phyloP scores from a whole-genome alignment of 2,797 vertebrate species.

The Micropoecilia bifurca region DNA sequence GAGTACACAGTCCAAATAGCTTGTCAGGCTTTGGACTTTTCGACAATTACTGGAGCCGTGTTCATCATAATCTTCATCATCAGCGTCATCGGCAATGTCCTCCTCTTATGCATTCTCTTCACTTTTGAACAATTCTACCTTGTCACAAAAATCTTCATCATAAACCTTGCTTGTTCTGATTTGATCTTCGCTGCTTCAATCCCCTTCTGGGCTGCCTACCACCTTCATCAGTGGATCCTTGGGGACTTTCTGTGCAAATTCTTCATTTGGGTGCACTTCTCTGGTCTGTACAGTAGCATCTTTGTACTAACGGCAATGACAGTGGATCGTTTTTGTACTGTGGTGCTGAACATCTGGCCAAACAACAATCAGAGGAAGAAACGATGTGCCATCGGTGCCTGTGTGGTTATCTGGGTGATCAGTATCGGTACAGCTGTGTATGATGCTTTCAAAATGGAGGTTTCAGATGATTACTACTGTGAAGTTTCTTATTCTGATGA shows the following conservation, averaged over 20 bases:
- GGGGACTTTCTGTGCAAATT: constrained; percentile 69
- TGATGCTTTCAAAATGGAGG: constrained; percentile 40
- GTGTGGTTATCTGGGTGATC: constrained; percentile 69
- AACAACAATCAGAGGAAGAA: constrained; percentile 27
- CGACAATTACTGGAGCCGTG: constrained; percentile 21
- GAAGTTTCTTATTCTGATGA: fast-evolving
- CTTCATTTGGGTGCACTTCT: constrained; percentile 38
- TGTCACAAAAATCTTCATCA: constrained; percentile 73
- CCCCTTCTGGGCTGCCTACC: constrained; percentile 70
- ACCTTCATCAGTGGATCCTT: constrained; percentile 71
- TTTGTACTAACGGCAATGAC: constrained; percentile 78
- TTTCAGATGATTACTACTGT: constrained; percentile 9
- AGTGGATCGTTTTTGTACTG: constrained; percentile 71
- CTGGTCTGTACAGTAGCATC: constrained; percentile 72
- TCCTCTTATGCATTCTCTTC: constrained; percentile 64
- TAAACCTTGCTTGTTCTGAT: constrained; percentile 76
- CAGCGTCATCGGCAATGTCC: constrained; percentile 65
- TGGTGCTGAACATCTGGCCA: constrained; percentile 64
- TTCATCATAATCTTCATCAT: constrained; percentile 65
- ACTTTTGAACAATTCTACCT: constrained; percentile 60
- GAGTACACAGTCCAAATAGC: fast-evolving
- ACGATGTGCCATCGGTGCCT: constrained; percentile 37
- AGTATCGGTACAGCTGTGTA: constrained; percentile 55
- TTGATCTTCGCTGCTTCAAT: constrained; percentile 73
- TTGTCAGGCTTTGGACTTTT: not conserved